Conservation (phyloP, 2,113 vertebrate species). For the Campylorhamphus procurvoides region DNA sequence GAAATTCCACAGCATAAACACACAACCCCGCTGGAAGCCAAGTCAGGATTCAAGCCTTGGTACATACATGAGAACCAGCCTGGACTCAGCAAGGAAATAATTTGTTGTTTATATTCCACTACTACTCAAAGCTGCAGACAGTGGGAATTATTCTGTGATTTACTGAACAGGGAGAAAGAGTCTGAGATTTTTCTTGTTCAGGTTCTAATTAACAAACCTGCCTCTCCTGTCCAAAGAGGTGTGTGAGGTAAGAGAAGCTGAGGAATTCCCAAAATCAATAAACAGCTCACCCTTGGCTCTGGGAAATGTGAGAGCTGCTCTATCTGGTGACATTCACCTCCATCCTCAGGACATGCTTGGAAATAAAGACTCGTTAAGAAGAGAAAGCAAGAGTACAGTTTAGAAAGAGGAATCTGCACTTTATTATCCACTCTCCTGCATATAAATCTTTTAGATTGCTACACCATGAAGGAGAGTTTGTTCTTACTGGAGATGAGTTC, state of each 20-base stretch:
- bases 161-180: background rate
- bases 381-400: background rate
- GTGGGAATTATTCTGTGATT: background rate
- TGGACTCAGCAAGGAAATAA: slow-evolving; percentile 20
- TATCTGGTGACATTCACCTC: background rate
- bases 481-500: background rate
- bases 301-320: background rate
- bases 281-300: background rate
- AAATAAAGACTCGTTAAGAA: background rate
- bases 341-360: background rate
- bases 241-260: background rate
- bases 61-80: background rate
- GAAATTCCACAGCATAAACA: slow-evolving; percentile 56
- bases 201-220: background rate
- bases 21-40: slow-evolving; percentile 21
- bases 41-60: background rate
- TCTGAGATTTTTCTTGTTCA: background rate
- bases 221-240: background rate
- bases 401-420: background rate
- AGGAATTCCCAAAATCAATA: background rate
- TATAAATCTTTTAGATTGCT: background rate
- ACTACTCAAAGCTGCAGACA: background rate
- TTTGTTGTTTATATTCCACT: slow-evolving; percentile 22
- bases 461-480: background rate
- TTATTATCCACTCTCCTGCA: background rate